phyloP scores from a whole-genome alignment of 2,113 vertebrate genomes.

The Psephotus haematonotus region DNA sequence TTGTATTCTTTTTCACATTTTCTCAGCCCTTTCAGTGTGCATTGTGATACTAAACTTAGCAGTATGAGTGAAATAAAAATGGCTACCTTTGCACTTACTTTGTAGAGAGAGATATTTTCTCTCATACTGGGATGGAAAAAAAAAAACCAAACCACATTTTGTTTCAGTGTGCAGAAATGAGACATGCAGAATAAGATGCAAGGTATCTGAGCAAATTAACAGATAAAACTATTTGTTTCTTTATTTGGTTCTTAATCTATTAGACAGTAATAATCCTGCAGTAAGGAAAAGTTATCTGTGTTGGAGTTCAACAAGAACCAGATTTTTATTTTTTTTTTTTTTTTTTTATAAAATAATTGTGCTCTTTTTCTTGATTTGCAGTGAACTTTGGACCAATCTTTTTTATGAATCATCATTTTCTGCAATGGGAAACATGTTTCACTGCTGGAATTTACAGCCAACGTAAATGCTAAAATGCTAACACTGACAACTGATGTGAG shows the following conservation, averaged over 20 bases:
- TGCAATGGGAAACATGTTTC: neutral
- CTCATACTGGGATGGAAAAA: neutral
- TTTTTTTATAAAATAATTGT: neutral
- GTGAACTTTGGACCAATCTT: neutral
- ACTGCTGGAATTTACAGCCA: neutral
- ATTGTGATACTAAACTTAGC: neutral
- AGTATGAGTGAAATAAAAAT: neutral
- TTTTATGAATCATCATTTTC: neutral
- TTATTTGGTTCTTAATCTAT: neutral
- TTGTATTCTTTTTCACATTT: neutral
- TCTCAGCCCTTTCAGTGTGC: neutral
- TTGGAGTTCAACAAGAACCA: neutral
- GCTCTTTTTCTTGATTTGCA: neutral
- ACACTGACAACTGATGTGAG: neutral
- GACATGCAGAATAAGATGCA: neutral
- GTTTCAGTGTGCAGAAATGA: neutral
- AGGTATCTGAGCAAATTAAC: neutral
- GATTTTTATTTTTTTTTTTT: neutral
- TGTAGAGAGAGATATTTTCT: neutral
- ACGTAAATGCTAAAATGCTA: neutral
- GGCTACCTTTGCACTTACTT: neutral
- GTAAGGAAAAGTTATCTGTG: neutral
- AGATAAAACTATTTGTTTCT: neutral
- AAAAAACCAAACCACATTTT: neutral
- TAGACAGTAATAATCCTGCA: neutral